phyloP scores from a whole-genome alignment of 2,888 invertebrate genomes.

The Tridacna gigas region DNA sequence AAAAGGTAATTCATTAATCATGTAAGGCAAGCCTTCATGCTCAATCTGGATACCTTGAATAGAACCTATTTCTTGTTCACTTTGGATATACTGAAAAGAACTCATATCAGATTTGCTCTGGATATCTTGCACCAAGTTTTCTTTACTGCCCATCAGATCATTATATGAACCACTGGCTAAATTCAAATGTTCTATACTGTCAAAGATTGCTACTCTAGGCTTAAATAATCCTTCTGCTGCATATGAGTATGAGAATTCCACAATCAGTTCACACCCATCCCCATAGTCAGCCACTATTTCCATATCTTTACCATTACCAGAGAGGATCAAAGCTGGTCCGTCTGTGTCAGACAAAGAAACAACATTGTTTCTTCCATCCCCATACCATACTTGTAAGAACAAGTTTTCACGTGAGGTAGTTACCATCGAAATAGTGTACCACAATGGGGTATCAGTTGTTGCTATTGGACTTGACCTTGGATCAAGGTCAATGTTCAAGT shows the following conservation, averaged over 20 bases:
- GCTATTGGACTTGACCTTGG: constrained; percentile 49
- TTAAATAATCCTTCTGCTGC: constrained; percentile 65
- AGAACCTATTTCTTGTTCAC: neutral
- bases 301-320: constrained; percentile 66
- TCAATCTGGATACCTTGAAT: too few relatives aligned
- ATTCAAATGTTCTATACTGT: neutral
- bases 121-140: neutral
- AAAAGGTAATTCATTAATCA: constrained; percentile 5
- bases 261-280: constrained; percentile 70
- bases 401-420: constrained; percentile 73
- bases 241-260: constrained; percentile 73
- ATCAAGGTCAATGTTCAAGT: constrained; percentile 61
- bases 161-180: neutral
- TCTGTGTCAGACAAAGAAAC: constrained; percentile 70
- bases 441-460: constrained; percentile 53
- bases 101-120: neutral
- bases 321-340: constrained; percentile 59
- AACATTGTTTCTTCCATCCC: constrained; percentile 65
- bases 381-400: constrained; percentile 71
- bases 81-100: too few relatives aligned
- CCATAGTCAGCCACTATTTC: constrained; percentile 76
- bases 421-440: constrained; percentile 69
- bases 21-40: neutral
- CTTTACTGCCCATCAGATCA: neutral
- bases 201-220: constrained; percentile 60